phyloP scores from a whole-genome alignment of 1,140 invertebrate species.

The Mya arenaria region DNA sequence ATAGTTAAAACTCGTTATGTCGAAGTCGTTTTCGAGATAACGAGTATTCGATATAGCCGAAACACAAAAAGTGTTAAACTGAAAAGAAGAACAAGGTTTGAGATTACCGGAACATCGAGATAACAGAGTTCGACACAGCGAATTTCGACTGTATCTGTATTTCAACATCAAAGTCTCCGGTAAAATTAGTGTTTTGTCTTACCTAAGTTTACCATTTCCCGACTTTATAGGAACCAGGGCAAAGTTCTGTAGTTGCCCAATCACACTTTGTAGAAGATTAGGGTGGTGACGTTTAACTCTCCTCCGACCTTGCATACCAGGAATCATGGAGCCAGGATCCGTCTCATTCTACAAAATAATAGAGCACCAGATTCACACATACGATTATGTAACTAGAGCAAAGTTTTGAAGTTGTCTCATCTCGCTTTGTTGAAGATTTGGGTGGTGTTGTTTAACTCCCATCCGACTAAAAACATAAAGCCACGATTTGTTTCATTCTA shows the following conservation, averaged over 20 bases:
- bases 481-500: not conserved
- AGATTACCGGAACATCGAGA: no score
- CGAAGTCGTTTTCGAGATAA: no score
- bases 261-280: slow-evolving; percentile 11
- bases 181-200: no score
- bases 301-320: slow-evolving; percentile 2
- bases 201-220: slow-evolving; percentile 22
- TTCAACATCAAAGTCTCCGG: no score
- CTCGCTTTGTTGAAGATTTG: not conserved
- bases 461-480: not conserved
- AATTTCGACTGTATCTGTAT: no score
- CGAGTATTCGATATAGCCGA: no score
- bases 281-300: slow-evolving; percentile 4
- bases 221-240: slow-evolving; percentile 33
- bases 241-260: slow-evolving; percentile 44
- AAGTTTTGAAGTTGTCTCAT: no score
- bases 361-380: not conserved
- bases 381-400: no score
- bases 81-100: no score
- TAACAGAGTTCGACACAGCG: no score
- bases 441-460: not conserved
- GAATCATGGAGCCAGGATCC: not conserved
- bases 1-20: no score
- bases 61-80: no score
- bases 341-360: not conserved